Conservation (phyloP, 2,797 vertebrate genomes). For the Rhabdophis nuchalis region DNA sequence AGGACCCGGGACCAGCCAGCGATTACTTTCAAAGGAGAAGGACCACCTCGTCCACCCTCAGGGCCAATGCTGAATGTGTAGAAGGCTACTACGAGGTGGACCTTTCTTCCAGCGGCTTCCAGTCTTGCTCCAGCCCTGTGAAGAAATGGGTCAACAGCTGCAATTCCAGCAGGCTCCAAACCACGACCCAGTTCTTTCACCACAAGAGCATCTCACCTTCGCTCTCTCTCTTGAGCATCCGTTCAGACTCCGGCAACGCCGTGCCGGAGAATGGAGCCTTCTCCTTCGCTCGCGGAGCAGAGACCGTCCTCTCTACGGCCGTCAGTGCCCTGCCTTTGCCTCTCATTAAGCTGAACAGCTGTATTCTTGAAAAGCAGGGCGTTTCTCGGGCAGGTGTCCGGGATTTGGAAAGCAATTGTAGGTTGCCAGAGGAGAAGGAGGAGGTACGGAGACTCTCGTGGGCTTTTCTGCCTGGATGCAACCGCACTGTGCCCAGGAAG, state of each 20-base stretch:
- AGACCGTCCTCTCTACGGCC: conserved; percentile 53
- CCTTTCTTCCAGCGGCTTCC: conserved; percentile 51
- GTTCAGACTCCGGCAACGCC: conserved; percentile 73
- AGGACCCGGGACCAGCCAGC: conserved; percentile 51
- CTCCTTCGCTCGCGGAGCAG: conserved; percentile 28
- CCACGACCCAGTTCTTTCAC: conserved; percentile 67
- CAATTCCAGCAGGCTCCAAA: conserved; percentile 61
- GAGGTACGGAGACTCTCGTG: fast-evolving
- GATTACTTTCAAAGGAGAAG: conserved; percentile 30
- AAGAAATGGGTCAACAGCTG: conserved; percentile 52
- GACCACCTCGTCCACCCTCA: neutral
- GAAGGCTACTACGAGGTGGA: conserved; percentile 68
- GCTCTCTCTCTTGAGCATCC: conserved; percentile 64
- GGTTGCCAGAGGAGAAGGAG: fast-evolving
- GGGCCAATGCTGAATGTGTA: conserved; percentile 45
- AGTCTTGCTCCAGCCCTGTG: neutral
- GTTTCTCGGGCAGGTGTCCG: fast-evolving
- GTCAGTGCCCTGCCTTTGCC: conserved; percentile 58
- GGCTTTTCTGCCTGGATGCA: fast-evolving
- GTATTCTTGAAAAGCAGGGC: conserved; percentile 57
- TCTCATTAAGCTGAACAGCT: conserved; percentile 72
- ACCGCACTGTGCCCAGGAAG: fast-evolving
- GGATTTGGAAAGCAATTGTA: neutral
- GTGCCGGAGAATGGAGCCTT: conserved; percentile 66
- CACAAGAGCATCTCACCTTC: conserved; percentile 69